Conservation (phyloP, 1,140 invertebrate species). For the Hyposmocoma kahamanoa region DNA sequence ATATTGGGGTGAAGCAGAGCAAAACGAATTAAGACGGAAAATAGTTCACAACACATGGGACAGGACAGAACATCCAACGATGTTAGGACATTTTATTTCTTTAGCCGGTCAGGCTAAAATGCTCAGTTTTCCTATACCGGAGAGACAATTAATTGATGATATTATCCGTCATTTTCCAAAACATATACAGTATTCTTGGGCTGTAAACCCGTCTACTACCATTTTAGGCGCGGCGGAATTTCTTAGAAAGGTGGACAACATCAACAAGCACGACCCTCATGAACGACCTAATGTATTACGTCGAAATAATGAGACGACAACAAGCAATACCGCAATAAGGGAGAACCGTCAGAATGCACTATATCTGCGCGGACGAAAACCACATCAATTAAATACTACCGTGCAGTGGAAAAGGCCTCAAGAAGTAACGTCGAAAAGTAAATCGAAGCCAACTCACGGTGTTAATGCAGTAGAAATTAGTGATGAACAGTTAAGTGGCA, state of each 20-base stretch:
- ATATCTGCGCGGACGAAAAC: no score
- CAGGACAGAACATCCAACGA: constrained; percentile 3
- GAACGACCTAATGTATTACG: not conserved
- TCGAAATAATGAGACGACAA: not conserved
- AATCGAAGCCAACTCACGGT: no score
- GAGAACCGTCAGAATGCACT: not conserved
- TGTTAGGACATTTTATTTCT: constrained; percentile 8
- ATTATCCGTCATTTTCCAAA: constrained; percentile 19
- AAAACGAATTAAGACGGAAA: constrained; percentile 12
- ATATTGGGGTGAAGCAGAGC: constrained; percentile 19
- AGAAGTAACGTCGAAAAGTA: not conserved
- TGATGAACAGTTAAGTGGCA: not conserved
- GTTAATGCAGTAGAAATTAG: not conserved
- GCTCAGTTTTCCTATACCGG: constrained; percentile 9
- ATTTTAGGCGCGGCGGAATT: constrained; percentile 9
- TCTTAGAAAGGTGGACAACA: constrained; percentile 6
- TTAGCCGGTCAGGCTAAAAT: constrained; percentile 9
- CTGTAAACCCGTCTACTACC: not conserved
- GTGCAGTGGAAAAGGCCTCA: not conserved
- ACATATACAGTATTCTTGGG: constrained; percentile 12
- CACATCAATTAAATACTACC: no score
- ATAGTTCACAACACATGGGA: constrained; percentile 13
- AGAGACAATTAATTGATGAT: constrained; percentile 11
- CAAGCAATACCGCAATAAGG: not conserved
- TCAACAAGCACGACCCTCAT: not conserved